Evolutionary conservation across 2,797 vertebrate genomes (phyloP).

Genomic region (Spheniscus humboldti): DNA sequence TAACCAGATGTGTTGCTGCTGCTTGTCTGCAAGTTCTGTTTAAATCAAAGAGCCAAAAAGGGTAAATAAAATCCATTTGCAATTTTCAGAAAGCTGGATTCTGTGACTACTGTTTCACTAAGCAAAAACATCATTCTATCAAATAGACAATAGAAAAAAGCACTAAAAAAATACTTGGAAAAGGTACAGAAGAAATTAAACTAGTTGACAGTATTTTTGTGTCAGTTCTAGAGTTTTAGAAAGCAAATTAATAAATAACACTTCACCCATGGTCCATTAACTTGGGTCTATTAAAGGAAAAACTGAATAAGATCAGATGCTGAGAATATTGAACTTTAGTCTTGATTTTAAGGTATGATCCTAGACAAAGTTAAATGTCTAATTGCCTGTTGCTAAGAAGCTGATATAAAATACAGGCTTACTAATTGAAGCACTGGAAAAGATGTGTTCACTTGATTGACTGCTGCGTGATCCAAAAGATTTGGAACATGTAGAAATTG

Average conservation of each 20-base stretch:
- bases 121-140: neutral
- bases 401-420: neutral
- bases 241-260: neutral
- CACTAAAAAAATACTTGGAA: neutral
- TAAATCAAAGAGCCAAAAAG: neutral
- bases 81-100: neutral
- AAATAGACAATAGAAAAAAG: neutral
- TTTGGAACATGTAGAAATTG: neutral
- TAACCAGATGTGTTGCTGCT: neutral
- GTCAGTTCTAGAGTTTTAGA: neutral
- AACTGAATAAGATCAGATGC: neutral
- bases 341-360: neutral
- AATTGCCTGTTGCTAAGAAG: neutral
- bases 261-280: neutral
- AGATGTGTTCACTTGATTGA: neutral
- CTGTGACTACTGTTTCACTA: neutral
- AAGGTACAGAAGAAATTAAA: neutral
- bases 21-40: neutral
- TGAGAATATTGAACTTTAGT: neutral
- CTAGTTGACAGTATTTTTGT: neutral
- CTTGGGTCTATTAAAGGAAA: neutral
- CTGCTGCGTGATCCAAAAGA: neutral
- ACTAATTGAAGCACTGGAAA: neutral
- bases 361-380: neutral
- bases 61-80: neutral